A percentile compares a stretch with the other conserved stretches of the same genome.
phyloP scores from a whole-genome alignment of 2,888 invertebrate species.

The Amphipoea lucens region DNA sequence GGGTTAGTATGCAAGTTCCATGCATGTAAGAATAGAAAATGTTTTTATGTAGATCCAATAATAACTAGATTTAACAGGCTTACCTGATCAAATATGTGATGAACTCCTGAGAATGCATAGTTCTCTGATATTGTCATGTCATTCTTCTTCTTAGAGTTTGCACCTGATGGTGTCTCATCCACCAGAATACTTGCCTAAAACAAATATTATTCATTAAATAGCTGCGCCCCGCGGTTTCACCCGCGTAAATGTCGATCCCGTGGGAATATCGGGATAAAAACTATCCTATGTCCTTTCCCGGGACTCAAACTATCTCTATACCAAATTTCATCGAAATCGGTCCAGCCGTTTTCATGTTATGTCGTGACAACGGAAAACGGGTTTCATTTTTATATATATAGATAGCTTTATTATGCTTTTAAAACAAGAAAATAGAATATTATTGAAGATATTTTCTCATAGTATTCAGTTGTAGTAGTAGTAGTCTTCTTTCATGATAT shows the following conservation, averaged over 20 bases:
- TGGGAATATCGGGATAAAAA: no score
- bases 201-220: background rate
- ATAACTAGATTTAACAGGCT: background rate
- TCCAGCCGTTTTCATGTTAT: no score
- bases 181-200: constrained; percentile 82
- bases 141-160: constrained; percentile 81
- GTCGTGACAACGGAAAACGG: no score
- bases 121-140: constrained; percentile 93
- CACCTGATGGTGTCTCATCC: constrained; percentile 78
- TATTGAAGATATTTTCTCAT: background rate
- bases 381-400: no score
- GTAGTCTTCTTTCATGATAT: no score
- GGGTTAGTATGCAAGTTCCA: background rate
- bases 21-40: background rate
- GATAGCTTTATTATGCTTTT: background rate
- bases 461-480: no score
- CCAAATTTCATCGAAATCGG: no score
- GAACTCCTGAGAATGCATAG: constrained; percentile 96
- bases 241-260: no score
- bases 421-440: background rate
- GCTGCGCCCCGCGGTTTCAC: no score
- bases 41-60: background rate
- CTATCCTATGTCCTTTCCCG: no score
- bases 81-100: constrained; percentile 97
- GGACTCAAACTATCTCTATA: no score